phyloP scores from a whole-genome alignment of 2,797 vertebrate genomes.

The Acropternis orthonyx region DNA sequence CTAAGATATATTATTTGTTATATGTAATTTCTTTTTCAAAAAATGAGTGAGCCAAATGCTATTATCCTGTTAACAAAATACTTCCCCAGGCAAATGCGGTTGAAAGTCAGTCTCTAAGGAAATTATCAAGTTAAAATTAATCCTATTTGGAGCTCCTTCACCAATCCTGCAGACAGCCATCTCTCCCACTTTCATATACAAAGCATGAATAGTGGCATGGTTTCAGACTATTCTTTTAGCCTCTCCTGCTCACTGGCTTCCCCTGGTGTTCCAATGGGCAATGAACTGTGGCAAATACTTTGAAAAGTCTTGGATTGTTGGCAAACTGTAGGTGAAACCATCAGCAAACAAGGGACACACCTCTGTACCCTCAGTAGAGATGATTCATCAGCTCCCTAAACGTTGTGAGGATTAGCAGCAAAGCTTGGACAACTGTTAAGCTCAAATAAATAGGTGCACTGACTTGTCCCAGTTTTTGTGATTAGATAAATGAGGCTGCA shows the following conservation, averaged over 20 bases:
- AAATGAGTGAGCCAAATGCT: background rate
- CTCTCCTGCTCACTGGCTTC: background rate
- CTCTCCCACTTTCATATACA: background rate
- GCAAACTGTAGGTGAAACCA: background rate
- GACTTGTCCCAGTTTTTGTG: background rate
- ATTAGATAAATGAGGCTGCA: background rate
- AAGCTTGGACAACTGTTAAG: background rate
- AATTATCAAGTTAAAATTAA: background rate
- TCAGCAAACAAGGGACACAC: background rate
- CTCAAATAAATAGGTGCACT: background rate
- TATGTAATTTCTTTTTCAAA: background rate
- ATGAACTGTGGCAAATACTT: background rate
- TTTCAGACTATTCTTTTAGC: background rate
- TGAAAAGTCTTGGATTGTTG: background rate
- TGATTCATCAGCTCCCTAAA: background rate
- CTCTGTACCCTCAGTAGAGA: background rate
- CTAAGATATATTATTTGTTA: background rate
- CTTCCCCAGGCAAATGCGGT: background rate
- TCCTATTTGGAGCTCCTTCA: background rate
- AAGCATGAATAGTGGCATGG: background rate
- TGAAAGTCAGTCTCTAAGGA: background rate
- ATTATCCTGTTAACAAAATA: background rate
- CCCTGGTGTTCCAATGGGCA: background rate
- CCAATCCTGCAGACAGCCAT: background rate
- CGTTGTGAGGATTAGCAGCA: background rate